Conservation (phyloP, 2,888 invertebrate species). For the Cyaniris semiargus region DNA sequence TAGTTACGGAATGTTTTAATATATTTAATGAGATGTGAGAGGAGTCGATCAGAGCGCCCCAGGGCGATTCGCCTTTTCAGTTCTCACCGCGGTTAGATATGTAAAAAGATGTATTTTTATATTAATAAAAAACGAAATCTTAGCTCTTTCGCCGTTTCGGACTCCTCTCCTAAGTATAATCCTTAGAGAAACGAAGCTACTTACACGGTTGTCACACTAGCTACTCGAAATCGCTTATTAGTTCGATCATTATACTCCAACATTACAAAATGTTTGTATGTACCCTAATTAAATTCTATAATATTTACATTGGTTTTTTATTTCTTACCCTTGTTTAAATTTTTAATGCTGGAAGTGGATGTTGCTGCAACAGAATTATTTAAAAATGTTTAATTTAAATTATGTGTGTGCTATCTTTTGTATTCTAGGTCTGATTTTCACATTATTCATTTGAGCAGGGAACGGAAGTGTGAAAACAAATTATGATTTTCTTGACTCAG, state of each 20-base stretch:
- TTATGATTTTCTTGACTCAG: too few relatives aligned
- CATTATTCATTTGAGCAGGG: too few relatives aligned
- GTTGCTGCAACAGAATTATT: too few relatives aligned
- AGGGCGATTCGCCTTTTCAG: conserved; percentile 35
- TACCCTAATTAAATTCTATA: conserved; percentile 80
- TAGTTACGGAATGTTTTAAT: conserved; percentile 74
- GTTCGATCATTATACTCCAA: conserved; percentile 77
- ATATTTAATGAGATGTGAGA: conserved; percentile 51
- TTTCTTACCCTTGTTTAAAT: conserved; percentile 42
- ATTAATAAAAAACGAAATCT: conserved; percentile 38
- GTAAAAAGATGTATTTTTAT: conserved; percentile 48
- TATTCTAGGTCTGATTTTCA: too few relatives aligned
- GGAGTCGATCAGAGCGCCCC: conserved; percentile 43
- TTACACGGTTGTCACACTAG: conserved; percentile 69
- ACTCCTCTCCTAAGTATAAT: conserved; percentile 65
- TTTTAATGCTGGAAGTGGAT: background rate
- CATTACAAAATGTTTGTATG: conserved; percentile 80
- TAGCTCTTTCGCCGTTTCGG: conserved; percentile 46
- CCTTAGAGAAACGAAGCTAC: conserved; percentile 56
- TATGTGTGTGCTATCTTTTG: too few relatives aligned
- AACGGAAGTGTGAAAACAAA: too few relatives aligned
- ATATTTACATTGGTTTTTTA: conserved; percentile 65
- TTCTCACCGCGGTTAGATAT: conserved; percentile 37
- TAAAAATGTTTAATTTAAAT: too few relatives aligned
- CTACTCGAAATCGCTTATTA: conserved; percentile 76